Conservation (phyloP, 2,113 vertebrate species). For the Neopipo cinnamomea region DNA sequence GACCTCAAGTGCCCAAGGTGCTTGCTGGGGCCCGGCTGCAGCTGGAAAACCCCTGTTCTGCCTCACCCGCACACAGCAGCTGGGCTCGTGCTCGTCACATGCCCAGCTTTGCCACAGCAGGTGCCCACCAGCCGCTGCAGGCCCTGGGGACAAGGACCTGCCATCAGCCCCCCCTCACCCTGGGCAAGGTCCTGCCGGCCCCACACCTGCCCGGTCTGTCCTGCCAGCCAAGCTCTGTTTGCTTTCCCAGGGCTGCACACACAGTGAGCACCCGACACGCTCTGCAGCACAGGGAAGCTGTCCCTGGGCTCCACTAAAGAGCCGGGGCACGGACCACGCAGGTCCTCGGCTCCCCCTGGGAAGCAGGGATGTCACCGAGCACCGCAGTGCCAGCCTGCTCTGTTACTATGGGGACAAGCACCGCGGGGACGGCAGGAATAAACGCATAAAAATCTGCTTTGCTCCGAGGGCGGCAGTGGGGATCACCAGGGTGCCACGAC, state of each 20-base stretch:
- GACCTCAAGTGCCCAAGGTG: neutral
- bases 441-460: too few relatives aligned
- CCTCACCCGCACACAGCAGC: neutral
- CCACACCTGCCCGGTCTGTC: rapidly evolving
- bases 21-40: neutral
- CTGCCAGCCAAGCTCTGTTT: rapidly evolving
- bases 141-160: neutral
- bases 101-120: neutral
- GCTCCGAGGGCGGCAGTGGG: rapidly evolving
- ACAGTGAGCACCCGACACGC: rapidly evolving
- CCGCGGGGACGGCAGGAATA: neutral
- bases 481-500: rapidly evolving
- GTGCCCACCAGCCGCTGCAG: neutral
- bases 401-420: neutral
- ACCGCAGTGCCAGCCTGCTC: neutral
- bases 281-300: neutral
- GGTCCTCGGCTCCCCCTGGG: neutral
- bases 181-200: neutral
- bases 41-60: slow-evolving; percentile 61
- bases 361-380: neutral
- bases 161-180: neutral
- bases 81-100: slow-evolving; percentile 7
- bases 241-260: neutral
- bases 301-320: rapidly evolving
- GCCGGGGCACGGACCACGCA: rapidly evolving